A percentile compares a stretch with the other conserved stretches of the same genome.
phyloP scores from a whole-genome alignment of 2,113 vertebrate species.

The Myocastor coypus region DNA sequence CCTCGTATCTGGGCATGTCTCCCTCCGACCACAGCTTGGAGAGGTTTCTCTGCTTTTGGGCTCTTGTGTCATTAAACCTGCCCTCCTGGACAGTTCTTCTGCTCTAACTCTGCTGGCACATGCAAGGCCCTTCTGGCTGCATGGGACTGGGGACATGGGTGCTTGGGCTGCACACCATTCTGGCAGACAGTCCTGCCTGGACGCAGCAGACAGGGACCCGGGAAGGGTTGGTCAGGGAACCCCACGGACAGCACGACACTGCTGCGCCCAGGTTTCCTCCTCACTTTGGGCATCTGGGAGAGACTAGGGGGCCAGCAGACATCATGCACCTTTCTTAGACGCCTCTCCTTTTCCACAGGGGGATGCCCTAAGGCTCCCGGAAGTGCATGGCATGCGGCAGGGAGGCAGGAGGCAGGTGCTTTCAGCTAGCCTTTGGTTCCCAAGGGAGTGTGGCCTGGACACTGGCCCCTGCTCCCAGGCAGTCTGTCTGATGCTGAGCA shows the following conservation, averaged over 20 bases:
- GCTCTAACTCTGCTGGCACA: neutral
- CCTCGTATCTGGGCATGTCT: neutral
- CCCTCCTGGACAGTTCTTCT: neutral
- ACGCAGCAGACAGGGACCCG: too few relatives aligned
- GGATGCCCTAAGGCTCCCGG: too few relatives aligned
- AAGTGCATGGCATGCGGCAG: neutral
- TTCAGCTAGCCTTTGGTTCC: neutral
- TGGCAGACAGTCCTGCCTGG: neutral
- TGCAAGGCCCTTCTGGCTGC: neutral
- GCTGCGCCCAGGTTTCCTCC: neutral
- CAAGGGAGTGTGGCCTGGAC: too few relatives aligned
- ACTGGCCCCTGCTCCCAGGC: too few relatives aligned
- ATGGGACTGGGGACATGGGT: neutral
- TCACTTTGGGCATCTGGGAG: neutral
- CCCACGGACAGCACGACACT: neutral
- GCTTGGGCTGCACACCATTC: neutral
- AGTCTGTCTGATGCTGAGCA: neutral
- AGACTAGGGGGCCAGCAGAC: neutral
- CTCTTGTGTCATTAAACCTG: neutral
- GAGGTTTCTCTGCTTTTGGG: neutral
- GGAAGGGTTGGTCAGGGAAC: neutral
- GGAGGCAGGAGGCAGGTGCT: neutral
- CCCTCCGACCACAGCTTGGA: neutral
- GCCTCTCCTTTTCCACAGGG: neutral
- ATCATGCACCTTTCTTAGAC: neutral